Conservation (phyloP, 2,113 vertebrate species). For the Ptyas mucosa region DNA sequence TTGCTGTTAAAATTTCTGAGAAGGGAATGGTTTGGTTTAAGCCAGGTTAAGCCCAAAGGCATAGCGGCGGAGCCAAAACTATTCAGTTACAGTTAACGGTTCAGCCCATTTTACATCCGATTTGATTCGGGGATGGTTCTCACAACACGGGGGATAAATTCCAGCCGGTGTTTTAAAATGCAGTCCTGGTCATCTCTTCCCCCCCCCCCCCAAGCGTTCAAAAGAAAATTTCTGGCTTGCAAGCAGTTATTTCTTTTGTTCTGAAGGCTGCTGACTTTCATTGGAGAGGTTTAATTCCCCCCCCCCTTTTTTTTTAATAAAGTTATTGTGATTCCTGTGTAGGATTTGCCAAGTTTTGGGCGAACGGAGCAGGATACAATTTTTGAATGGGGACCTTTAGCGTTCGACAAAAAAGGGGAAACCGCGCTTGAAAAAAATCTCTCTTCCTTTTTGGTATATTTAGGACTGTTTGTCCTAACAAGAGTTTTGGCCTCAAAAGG, state of each 20-base stretch:
- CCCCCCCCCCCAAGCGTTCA: neutral
- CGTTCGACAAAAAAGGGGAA: neutral
- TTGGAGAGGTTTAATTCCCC: neutral
- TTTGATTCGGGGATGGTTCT: neutral
- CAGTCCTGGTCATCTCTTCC: no score
- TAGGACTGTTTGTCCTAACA: neutral
- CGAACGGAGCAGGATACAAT: neutral
- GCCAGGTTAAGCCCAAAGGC: no score
- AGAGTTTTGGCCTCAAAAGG: neutral
- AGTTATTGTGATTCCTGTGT: neutral
- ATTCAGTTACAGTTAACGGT: neutral
- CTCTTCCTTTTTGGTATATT: neutral
- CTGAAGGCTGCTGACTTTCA: neutral
- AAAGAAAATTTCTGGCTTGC: neutral
- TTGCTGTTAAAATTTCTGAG: neutral
- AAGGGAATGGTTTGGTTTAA: neutral
- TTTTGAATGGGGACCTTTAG: neutral
- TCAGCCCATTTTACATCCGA: neutral
- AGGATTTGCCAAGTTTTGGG: neutral
- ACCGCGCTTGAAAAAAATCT: no score
- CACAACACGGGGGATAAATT: neutral
- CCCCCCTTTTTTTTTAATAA: no score
- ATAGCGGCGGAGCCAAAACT: neutral
- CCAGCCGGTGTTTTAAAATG: neutral
- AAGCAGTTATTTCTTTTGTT: neutral